A percentile compares a stretch with the other conserved stretches of the same genome.
These are phyloP conservation scores for Zaprionus nigranus DNA, from an alignment of 1,140 invertebrate species.

Conservation along the genomic window DNA sequence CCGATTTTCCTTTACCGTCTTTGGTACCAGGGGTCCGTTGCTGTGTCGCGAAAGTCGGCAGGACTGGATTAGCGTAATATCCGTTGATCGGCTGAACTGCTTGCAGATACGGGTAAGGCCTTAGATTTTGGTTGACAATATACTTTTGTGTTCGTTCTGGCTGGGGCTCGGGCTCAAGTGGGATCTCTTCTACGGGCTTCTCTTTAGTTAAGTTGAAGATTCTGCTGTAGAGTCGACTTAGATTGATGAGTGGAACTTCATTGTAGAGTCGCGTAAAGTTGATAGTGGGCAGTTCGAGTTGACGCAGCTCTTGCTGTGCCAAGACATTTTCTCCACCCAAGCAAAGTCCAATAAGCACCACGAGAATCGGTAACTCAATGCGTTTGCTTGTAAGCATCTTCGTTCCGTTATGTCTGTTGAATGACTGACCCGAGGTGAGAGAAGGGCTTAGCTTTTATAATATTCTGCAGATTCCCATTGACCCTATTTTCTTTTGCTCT, in stretches of 20 bases:
- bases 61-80: neutral
- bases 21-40: neutral
- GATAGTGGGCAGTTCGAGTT: slow-evolving; percentile 34
- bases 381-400: slow-evolving; percentile 4
- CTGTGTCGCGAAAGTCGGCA: neutral
- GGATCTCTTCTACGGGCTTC: neutral
- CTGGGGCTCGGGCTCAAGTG: neutral
- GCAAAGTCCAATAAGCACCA: neutral
- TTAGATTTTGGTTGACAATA: neutral
- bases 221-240: slow-evolving; percentile 25
- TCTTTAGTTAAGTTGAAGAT: slow-evolving; percentile 20
- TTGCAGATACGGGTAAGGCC: neutral
- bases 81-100: neutral
- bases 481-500: neutral
- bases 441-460: slow-evolving; percentile 19
- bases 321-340: neutral
- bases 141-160: neutral
- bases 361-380: neutral
- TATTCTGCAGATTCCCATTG: neutral
- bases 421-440: slow-evolving; percentile 6
- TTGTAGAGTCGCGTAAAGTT: slow-evolving; percentile 46
- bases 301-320: slow-evolving; percentile 10
- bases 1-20: neutral
- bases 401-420: slow-evolving; percentile 1
- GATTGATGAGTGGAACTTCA: slow-evolving; percentile 23